Evolutionary conservation across 1,140 invertebrate genomes (phyloP).

Genomic region (Sitobion miscanthi): DNA sequence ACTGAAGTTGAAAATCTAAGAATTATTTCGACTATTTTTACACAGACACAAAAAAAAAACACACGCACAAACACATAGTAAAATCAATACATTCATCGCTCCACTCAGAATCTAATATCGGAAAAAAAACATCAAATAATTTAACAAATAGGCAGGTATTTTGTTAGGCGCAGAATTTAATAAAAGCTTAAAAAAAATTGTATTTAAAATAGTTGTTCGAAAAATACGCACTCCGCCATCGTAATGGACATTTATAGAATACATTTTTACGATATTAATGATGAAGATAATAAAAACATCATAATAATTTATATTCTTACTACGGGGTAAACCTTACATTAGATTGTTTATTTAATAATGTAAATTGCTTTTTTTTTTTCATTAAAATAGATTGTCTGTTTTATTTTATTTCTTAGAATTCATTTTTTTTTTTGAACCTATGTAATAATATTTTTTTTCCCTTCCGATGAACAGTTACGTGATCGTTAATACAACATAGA

Average conservation of each 20-base stretch:
- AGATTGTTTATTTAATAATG: constrained; percentile 7
- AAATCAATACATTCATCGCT: too few relatives aligned
- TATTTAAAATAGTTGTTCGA: neutral
- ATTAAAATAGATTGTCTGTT: neutral
- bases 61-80: too few relatives aligned
- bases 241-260: neutral
- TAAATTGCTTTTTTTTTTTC: constrained; percentile 21
- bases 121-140: neutral
- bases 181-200: neutral
- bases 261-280: neutral
- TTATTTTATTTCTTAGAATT: neutral
- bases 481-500: neutral
- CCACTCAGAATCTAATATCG: too few relatives aligned
- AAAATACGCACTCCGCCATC: neutral
- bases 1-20: too few relatives aligned
- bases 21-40: too few relatives aligned
- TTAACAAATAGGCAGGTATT: neutral
- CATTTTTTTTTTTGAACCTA: neutral
- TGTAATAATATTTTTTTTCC: neutral
- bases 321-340: neutral
- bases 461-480: neutral
- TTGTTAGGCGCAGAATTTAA: neutral
- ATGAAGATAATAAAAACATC: neutral
- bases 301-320: neutral
- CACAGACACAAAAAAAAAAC: too few relatives aligned